Conservation (phyloP, 2,113 vertebrate species). For the Acanthisitta chloris region DNA sequence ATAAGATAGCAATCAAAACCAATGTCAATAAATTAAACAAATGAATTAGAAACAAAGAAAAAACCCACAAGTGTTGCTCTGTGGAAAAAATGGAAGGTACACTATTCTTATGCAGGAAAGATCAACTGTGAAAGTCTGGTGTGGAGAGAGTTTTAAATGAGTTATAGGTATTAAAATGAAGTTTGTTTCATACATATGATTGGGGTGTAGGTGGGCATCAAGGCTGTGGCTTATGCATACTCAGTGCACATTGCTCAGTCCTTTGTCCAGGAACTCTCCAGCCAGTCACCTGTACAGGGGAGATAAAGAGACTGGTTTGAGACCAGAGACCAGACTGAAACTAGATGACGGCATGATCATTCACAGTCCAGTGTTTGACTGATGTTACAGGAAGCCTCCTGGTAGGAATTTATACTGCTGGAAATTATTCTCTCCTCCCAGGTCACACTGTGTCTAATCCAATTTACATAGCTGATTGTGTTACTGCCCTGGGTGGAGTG, state of each 20-base stretch:
- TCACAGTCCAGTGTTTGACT: not conserved
- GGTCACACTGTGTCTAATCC: fast-evolving
- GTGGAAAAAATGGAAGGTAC: not conserved
- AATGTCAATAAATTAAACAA: not conserved
- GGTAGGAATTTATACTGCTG: not conserved
- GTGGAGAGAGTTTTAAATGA: not conserved
- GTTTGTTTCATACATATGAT: not conserved
- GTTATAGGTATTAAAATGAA: not conserved
- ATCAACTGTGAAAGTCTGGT: not conserved
- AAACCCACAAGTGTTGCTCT: fast-evolving
- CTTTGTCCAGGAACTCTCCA: not conserved
- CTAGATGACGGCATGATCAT: not conserved
- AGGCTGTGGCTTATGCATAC: not conserved
- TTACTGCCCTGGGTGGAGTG: not conserved
- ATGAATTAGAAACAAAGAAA: not conserved
- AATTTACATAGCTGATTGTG: not conserved
- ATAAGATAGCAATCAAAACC: not conserved
- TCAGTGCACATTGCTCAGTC: not conserved
- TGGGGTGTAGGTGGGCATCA: not conserved
- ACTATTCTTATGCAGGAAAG: not conserved
- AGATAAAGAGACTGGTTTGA: not conserved
- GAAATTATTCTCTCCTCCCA: not conserved
- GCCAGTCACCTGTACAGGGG: not conserved
- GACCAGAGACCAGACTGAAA: not conserved
- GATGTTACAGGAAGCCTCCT: not conserved